These are phyloP conservation scores for Irena cyanogastra DNA, from an alignment of 2,113 vertebrate genomes.

Conservation along the genomic window DNA sequence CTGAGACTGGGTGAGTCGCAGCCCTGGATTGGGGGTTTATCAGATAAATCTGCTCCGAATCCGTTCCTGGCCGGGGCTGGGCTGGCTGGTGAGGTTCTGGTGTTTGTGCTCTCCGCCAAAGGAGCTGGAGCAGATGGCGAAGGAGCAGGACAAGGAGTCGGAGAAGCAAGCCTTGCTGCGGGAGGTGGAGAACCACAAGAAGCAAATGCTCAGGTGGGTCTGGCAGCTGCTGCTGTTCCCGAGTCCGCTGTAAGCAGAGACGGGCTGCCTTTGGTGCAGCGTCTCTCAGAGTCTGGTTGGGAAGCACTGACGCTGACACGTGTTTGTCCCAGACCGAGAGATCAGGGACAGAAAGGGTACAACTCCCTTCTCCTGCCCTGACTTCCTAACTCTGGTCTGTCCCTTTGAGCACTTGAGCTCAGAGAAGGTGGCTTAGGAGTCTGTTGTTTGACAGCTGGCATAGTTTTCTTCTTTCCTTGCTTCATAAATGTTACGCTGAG, in stretches of 20 bases:
- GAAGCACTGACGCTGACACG: fast-evolving
- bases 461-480: neutral
- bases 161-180: constrained; percentile 83
- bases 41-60: fast-evolving
- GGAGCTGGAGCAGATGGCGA: constrained; percentile 91
- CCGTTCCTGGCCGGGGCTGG: fast-evolving
- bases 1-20: neutral
- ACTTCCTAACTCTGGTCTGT: neutral
- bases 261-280: fast-evolving
- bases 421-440: neutral
- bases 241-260: fast-evolving
- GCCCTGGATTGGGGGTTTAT: fast-evolving
- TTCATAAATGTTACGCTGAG: neutral
- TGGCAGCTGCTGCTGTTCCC: neutral
- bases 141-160: constrained; percentile 92
- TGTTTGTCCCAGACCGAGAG: neutral
- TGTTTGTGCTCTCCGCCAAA: constrained; percentile 26
- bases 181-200: constrained; percentile 88
- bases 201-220: constrained; percentile 92
- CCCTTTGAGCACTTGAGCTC: neutral
- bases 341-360: neutral
- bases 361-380: neutral
- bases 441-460: neutral
- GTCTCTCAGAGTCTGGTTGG: fast-evolving
- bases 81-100: neutral